Base-by-base conservation (phyloP, 2,888 invertebrate species). In the Saturnia japonica region DNA sequence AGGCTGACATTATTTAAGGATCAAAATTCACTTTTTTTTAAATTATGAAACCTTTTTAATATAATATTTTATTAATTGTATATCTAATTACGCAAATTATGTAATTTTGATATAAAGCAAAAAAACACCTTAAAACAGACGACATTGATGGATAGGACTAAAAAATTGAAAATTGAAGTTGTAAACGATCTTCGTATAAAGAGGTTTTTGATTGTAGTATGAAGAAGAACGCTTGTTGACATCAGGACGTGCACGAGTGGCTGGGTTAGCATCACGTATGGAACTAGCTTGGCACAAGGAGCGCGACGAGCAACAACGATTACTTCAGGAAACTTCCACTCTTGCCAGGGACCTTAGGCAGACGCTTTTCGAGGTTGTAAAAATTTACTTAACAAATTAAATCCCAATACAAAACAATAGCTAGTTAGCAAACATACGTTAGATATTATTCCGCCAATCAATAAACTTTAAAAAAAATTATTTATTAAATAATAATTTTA, bases 281-380 rank as follows among this genome's bases (percentile, higher is more conserved):
- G 98, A 98, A 86, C 93, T 98, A 22, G 97, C 98, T 0, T 98
- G 98, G 98, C 98, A 98, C 83, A 98, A 98, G 85, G 98, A 98
- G 88, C 95, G 98, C 34, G 98, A 98, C 86, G 98, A 98, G 81
- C 98, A 98, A 81, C 98, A 98, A 78, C 94, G 98, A n/a, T 89
- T 98, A 57, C 90, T 98, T 45, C 97, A 98, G 85, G 98, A 98
- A 91, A 98, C 98, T 0, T 97, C 98, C 57, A 98, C 98, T 0
- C 94, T 98, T 73, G 98, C 98, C 0, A 94, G 98, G 73, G 98
- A 98, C 87, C 91, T 98, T 68, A 94, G 98, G 19, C 98, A 98
- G 88, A 98, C 98, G 0, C 94, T 98, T 47, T 97, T 97, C 82
- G 98, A 97, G 95, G 96, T 95, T 83, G 74, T 14, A n/a, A 16